Evolutionary conservation across 2,113 vertebrate species (phyloP), one percentile per base, ranked within the genome.

Genomic region (Stomatorhinus ivindoensis): DNA sequence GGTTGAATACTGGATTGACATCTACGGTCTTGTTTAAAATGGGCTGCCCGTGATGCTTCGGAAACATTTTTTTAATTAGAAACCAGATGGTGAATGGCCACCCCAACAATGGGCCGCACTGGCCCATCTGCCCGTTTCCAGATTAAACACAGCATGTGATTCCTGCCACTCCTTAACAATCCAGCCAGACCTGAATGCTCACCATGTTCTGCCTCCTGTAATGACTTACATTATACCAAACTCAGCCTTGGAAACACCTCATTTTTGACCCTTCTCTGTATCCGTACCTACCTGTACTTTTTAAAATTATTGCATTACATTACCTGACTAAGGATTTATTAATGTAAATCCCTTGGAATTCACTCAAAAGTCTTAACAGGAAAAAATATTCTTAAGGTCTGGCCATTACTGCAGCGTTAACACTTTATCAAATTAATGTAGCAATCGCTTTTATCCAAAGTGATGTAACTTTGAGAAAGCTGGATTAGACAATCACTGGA

Each of bases 71-170:
- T 82, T 42, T 39, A 21, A 82, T 82, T 44, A 19, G 76, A 44
- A 44, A 44, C 76, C 42, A 44, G 31, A 82, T 82, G 42, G 31
- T 42, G 42, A 82, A 82, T 21, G 39, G 47, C 19, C 19, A 19
- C 24, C 47, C 24, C 84, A 51, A 17, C 39, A 21, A 48, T 48
- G 44, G 46, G 46, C 44, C 27, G n/a, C n/a, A 13, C 46, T 39
- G 50, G 50, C 27, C 27, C 47, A 53, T 87, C 19, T 87, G 46
- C 27, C 27, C 31, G 17, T 19, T 27, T 53, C 8, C 5, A 35
- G 50, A 87, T 51, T 39, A 87, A 83, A 55, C 44, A 53, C 93
- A 93, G 94, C 93, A 87, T 46, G 35, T 69, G 91, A 93, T 91
- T 89, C 84, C 80, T 91, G 89, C 90, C 88, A 89, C 90, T 92